Conservation (phyloP, 2,113 vertebrate species). For the Ptyas mucosa region DNA sequence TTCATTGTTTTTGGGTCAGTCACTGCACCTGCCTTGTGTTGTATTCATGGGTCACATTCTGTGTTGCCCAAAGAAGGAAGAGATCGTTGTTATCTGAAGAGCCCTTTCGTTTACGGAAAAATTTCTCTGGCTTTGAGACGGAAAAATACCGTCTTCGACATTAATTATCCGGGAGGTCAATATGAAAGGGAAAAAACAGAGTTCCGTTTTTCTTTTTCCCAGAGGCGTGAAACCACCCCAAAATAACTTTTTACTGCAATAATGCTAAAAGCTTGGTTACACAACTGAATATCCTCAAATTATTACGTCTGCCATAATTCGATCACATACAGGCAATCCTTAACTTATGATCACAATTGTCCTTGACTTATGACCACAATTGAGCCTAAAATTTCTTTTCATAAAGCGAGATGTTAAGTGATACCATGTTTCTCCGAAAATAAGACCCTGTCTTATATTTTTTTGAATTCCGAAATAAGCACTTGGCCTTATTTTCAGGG, state of each 20-base stretch:
- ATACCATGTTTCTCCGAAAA: no score
- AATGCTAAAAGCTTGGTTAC: not conserved
- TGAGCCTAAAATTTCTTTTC: not conserved
- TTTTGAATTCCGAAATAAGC: no score
- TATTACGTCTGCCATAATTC: not conserved
- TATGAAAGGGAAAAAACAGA: not conserved
- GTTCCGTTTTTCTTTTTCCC: not conserved
- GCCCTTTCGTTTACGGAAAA: not conserved
- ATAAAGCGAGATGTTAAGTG: no score
- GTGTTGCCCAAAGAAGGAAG: not conserved
- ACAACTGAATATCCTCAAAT: not conserved
- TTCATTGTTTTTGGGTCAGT: not conserved
- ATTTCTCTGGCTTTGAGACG: not conserved
- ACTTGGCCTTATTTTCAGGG: no score
- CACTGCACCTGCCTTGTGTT: not conserved
- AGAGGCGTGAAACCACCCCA: no score
- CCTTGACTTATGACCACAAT: not conserved
- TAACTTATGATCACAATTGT: not conserved
- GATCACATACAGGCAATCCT: not conserved
- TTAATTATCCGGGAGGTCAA: not conserved
- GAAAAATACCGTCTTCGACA: not conserved
- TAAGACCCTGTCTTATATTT: no score
- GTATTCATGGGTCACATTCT: not conserved
- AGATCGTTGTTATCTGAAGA: not conserved
- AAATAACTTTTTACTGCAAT: not conserved